Percentiles rank a stretch among this genome's conserved stretches.
Evolutionary conservation across 2,113 vertebrate species (phyloP).

Genomic region (Natator depressus): DNA sequence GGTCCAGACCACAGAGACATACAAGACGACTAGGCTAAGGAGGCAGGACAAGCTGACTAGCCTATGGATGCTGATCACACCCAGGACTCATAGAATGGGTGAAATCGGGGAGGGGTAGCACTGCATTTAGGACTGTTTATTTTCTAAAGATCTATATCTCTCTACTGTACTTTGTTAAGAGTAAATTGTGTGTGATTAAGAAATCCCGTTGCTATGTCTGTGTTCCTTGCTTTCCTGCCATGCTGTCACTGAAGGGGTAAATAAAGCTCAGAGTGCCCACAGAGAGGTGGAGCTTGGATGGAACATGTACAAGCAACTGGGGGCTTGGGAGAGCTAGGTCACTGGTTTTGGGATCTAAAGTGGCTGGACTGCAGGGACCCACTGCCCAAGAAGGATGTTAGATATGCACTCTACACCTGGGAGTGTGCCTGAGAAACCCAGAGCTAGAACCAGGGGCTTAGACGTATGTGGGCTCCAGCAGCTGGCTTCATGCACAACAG

Average conservation of each 20-base stretch:
- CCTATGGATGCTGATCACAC: neutral
- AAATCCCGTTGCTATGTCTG: neutral
- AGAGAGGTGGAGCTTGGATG: neutral
- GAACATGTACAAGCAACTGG: neutral
- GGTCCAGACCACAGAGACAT: neutral
- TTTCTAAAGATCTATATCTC: neutral
- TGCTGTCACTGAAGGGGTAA: neutral
- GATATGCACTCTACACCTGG: neutral
- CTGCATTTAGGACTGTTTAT: neutral
- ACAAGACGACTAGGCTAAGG: neutral
- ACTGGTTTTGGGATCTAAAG: neutral
- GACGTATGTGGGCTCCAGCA: neutral
- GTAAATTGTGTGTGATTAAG: neutral
- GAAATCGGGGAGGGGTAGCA: neutral
- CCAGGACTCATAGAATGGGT: neutral
- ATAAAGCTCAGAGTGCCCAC: neutral
- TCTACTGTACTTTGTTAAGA: neutral
- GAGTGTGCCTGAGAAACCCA: neutral
- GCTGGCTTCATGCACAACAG: neutral
- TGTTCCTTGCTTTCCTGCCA: neutral
- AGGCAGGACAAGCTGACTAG: neutral
- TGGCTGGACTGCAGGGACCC: neutral
- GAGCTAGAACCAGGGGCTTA: neutral
- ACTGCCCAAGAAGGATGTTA: neutral
- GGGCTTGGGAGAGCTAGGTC: neutral